Conservation (phyloP, 2,113 vertebrate species). For the Sceloporus tristichus region DNA sequence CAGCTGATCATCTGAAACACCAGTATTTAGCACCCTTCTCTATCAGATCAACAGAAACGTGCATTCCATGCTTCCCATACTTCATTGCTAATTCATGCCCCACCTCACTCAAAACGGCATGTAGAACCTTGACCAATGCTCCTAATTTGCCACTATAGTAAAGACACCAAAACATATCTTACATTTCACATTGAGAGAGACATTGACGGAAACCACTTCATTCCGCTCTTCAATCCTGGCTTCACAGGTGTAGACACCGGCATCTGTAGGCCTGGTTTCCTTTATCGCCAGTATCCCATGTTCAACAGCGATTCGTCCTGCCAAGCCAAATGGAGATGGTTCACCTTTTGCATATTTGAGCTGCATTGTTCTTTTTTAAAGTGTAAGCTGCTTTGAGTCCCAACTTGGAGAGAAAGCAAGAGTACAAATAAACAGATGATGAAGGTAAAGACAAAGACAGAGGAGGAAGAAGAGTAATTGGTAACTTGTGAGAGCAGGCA, state of each 20-base stretch:
- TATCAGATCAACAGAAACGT: not conserved
- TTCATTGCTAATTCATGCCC: not conserved
- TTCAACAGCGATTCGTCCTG: constrained; percentile 31
- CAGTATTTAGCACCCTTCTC: not conserved
- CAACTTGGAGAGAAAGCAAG: too few species aligned
- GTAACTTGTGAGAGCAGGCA: too few species aligned
- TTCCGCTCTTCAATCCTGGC: constrained; percentile 36
- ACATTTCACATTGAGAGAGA: constrained; percentile 41
- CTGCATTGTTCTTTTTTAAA: too few species aligned
- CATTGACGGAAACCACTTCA: constrained; percentile 17
- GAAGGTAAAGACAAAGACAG: too few species aligned
- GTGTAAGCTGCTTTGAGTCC: too few species aligned
- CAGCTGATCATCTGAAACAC: too few species aligned
- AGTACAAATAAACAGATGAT: too few species aligned
- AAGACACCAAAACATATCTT: not conserved
- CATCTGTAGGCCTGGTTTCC: constrained; percentile 28
- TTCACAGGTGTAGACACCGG: constrained; percentile 40
- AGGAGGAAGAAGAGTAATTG: too few species aligned
- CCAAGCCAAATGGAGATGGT: not conserved
- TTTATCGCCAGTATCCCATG: constrained; percentile 20
- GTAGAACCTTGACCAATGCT: too few species aligned
- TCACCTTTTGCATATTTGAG: too few species aligned
- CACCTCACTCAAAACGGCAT: too few species aligned
- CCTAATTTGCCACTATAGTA: not conserved
- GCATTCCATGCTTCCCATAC: not conserved